Percentiles rank a stretch among this genome's conserved stretches.
phyloP scores from a whole-genome alignment of 2,113 vertebrate genomes.

The Elephantulus edwardii region DNA sequence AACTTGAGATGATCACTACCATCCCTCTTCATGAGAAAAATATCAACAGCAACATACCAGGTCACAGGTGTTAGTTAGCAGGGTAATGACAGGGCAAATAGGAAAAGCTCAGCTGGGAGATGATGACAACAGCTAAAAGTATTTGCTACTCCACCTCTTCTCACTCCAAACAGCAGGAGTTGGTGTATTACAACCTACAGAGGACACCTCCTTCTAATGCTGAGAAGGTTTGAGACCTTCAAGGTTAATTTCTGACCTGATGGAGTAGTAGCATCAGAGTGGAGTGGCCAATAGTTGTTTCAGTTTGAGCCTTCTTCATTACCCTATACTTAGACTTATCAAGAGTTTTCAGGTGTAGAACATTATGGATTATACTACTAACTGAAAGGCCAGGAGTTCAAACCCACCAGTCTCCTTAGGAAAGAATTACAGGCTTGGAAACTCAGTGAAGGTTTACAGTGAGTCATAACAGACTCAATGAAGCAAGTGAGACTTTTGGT shows the following conservation, averaged over 20 bases:
- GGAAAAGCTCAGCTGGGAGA: conserved; percentile 12
- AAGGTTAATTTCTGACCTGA: background rate
- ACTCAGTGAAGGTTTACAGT: too few relatives aligned
- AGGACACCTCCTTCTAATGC: background rate
- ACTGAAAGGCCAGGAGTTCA: too few relatives aligned
- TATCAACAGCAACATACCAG: background rate
- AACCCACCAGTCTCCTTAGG: too few relatives aligned
- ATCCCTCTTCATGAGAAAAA: background rate
- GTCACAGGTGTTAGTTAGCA: conserved; percentile 52
- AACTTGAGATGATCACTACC: background rate
- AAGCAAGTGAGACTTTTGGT: too few relatives aligned
- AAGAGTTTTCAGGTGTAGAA: too few relatives aligned
- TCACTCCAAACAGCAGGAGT: background rate
- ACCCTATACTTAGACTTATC: background rate
- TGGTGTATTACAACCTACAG: background rate
- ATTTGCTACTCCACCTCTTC: background rate
- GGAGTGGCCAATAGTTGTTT: background rate
- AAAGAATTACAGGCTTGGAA: too few relatives aligned
- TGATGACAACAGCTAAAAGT: conserved; percentile 20
- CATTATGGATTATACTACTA: too few relatives aligned
- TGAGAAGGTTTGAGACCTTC: background rate
- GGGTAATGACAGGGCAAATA: background rate
- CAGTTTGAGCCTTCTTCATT: background rate
- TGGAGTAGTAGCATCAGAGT: background rate
- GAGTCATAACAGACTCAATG: too few relatives aligned